A percentile compares a stretch with the other conserved stretches of the same genome.
Conservation (phyloP, 2,888 invertebrate genomes). For the Leuctra nigra region DNA sequence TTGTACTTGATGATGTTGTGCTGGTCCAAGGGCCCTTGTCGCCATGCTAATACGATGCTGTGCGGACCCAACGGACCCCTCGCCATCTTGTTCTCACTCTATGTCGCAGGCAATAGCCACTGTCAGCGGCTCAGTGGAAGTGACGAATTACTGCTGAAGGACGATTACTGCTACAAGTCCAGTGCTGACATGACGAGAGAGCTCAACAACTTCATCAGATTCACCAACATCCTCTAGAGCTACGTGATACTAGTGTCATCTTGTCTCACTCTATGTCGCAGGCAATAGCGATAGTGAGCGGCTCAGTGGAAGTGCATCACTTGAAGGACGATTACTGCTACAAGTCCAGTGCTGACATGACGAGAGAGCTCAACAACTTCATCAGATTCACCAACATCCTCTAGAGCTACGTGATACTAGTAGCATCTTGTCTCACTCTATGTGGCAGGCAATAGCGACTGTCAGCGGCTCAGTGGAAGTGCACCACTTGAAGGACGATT, state of each 20-base stretch:
- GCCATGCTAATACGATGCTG: too few species aligned
- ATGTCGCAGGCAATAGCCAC: too few species aligned
- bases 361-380: slow-evolving; percentile 42
- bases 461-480: slow-evolving; percentile 41
- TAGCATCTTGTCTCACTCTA: background rate
- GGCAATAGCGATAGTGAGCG: slow-evolving; percentile 44
- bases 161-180: too few species aligned
- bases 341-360: slow-evolving; percentile 37
- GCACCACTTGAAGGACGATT: slow-evolving; percentile 43
- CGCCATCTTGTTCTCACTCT: too few species aligned
- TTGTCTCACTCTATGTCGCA: slow-evolving; percentile 34
- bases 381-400: slow-evolving; percentile 11
- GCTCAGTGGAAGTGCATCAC: slow-evolving; percentile 43
- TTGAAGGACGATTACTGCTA: slow-evolving; percentile 42
- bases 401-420: background rate
- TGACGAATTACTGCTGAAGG: too few species aligned
- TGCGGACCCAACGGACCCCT: too few species aligned
- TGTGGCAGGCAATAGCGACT: slow-evolving; percentile 44
- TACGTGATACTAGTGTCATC: background rate
- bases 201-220: background rate
- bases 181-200: background rate
- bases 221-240: background rate
- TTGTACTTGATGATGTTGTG: too few species aligned
- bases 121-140: too few species aligned
- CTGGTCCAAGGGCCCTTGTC: too few species aligned